Evolutionary conservation across 92 coral and sea anemone genomes (phyloP), one percentile per base, ranked within the genome.

Genomic region (Bergia sp.): DNA sequence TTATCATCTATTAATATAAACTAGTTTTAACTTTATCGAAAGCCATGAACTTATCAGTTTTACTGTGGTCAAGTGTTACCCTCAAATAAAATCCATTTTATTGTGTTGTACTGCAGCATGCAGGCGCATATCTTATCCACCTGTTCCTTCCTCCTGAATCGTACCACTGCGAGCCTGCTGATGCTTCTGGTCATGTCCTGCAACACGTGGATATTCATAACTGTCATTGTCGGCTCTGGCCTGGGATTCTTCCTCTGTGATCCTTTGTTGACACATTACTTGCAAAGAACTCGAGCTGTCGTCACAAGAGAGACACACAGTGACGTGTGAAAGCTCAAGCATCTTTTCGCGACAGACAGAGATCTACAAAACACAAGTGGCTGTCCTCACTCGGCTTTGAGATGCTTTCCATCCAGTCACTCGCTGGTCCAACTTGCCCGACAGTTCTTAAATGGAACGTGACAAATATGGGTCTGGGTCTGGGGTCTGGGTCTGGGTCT

Each of bases 211-310:
- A 65, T 82, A 65, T 64, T 82, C 21, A 2, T 65, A 18, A 82
- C 76, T 65, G 86, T 82, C 44, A 29, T 41, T 39, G 39, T 82
- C 1, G 86, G 86, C 23, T 43, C 76, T 82, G 86, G 86, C 9
- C 73, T 82, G n/a, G 86, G 86, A 7, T 82, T 64, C 76, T 82
- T 82, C 38, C 73, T 82, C 57, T 82, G 74, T 55, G 86, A 82
- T 45, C 86, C 86, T 39, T 23, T 82, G 39, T 29, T 82, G 74
- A 82, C 55, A 21, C 76, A 65, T 41, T 82, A 65, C 74, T 16
- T 71, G 15, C 75, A 82, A 7, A 41, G 57, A 23, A 82, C 72
- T 9, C 86, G 73, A 0, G 53, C 55, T 5, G 47, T 21, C 39
- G 73, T 82, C 76, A 82, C 75, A 10, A 82, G 16, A 67, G 40